phyloP scores from a whole-genome alignment of 1,140 invertebrate genomes.

The Glomeris maerens region DNA sequence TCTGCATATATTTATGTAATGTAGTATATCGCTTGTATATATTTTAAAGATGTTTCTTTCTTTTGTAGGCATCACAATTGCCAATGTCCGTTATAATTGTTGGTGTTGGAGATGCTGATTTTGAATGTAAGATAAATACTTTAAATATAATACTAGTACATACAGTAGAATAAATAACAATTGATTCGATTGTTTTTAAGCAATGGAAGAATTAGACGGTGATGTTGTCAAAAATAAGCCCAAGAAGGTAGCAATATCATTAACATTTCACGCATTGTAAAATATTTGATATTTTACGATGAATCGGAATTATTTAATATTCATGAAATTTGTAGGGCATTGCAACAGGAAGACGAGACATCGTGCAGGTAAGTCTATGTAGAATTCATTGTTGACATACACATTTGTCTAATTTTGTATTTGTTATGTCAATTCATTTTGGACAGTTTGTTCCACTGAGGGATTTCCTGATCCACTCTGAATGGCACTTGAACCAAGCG shows the following conservation, averaged over 20 bases:
- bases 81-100: constrained; percentile 48
- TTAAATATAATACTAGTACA: neutral
- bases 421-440: too few relatives aligned
- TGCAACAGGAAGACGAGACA: too few relatives aligned
- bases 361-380: too few relatives aligned
- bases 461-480: neutral
- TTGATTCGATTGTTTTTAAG: neutral
- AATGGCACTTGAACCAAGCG: neutral
- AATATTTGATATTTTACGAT: too few relatives aligned
- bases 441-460: neutral
- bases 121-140: constrained; percentile 28
- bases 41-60: neutral
- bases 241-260: too few relatives aligned
- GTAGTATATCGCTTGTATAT: too few relatives aligned
- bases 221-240: neutral
- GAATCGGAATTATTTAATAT: too few relatives aligned
- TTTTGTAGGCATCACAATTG: constrained; percentile 34
- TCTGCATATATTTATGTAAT: too few relatives aligned
- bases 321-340: too few relatives aligned
- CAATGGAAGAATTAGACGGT: neutral
- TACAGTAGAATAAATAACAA: neutral
- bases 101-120: constrained; percentile 44
- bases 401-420: too few relatives aligned
- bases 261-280: too few relatives aligned
- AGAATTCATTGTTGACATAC: too few relatives aligned